Evolutionary conservation across 2,888 invertebrate species (phyloP).

Genomic region (Ectropis crepuscularia): DNA sequence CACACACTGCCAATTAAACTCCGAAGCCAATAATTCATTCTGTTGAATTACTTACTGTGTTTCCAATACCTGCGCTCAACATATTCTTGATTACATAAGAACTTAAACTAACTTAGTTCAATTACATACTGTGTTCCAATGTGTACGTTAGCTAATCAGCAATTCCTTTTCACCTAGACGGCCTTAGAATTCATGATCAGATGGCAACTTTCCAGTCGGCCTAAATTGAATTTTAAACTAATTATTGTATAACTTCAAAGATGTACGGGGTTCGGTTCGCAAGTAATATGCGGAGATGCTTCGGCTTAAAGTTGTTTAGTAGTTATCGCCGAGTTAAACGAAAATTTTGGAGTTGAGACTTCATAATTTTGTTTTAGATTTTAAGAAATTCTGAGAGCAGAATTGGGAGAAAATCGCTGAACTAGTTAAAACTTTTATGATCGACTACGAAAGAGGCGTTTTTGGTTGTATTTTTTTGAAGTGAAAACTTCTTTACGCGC

Average conservation of each 20-base stretch:
- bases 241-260: conserved; percentile 31
- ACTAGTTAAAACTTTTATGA: too few species aligned
- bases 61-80: background rate
- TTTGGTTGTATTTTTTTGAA: too few species aligned
- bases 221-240: conserved; percentile 43
- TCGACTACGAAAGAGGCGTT: too few species aligned
- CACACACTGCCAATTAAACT: too few species aligned
- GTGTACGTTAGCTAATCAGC: conserved; percentile 6
- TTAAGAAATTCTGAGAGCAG: background rate
- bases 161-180: conserved; percentile 15
- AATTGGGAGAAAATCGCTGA: background rate
- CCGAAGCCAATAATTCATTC: too few species aligned
- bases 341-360: conserved; percentile 21
- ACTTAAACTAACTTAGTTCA: background rate
- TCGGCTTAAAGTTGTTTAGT: conserved; percentile 25
- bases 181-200: conserved; percentile 21
- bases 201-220: conserved; percentile 17
- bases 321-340: conserved; percentile 23
- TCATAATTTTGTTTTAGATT: conserved; percentile 3
- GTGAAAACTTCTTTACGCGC: too few species aligned
- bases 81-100: background rate
- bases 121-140: background rate
- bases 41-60: too few species aligned
- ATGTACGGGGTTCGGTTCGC: conserved; percentile 22
- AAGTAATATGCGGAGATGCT: conserved; percentile 31